Conservation (phyloP, 2,113 vertebrate species). For the Oceanites oceanicus region DNA sequence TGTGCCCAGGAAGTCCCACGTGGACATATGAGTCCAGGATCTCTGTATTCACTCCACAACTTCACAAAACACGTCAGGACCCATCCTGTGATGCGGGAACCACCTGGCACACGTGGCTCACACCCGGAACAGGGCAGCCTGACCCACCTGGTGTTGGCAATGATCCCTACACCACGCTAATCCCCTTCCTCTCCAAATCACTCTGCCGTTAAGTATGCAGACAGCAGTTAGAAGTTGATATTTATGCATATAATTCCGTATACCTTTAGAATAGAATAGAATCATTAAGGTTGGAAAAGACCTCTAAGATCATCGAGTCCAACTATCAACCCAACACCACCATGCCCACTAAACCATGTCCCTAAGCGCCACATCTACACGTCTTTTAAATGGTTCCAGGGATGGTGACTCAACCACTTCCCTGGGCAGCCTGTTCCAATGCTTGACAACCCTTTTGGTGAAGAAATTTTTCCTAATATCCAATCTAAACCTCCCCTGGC, state of each 20-base stretch:
- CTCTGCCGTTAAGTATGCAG: too few relatives aligned
- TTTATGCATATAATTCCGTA: accelerated
- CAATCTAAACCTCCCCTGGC: too few relatives aligned
- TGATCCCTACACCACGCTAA: neutral
- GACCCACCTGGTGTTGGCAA: neutral
- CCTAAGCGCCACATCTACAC: too few relatives aligned
- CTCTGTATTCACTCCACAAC: neutral
- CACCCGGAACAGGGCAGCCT: neutral
- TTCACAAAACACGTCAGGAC: neutral
- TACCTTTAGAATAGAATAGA: neutral
- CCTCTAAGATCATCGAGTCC: too few relatives aligned
- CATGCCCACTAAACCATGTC: too few relatives aligned
- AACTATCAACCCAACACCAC: too few relatives aligned
- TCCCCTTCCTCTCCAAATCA: neutral
- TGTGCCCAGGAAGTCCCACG: neutral
- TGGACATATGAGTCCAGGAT: neutral
- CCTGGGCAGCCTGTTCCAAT: too few relatives aligned
- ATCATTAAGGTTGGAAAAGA: too few relatives aligned
- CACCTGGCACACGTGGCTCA: neutral
- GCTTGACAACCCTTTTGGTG: too few relatives aligned
- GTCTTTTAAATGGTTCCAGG: too few relatives aligned
- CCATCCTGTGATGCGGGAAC: neutral
- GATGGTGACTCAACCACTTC: too few relatives aligned
- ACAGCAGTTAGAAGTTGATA: neutral
- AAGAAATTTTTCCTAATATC: too few relatives aligned